Conservation (phyloP, 1,140 invertebrate genomes). For the Drosophila jambulina region DNA sequence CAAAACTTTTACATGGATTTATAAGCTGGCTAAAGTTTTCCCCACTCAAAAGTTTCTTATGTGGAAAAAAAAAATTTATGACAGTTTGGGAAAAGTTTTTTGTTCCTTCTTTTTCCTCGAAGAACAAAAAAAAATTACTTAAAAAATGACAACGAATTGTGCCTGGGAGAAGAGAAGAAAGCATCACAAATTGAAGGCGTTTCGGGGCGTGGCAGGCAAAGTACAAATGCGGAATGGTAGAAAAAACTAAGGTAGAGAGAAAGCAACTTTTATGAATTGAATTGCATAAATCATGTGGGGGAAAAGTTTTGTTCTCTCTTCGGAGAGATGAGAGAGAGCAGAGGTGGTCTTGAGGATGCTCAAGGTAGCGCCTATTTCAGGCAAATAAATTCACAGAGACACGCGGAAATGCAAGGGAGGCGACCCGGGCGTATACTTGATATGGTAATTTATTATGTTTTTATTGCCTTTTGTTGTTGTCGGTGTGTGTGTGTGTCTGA, state of each 20-base stretch:
- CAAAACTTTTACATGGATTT: conserved; percentile 79
- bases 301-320: conserved; percentile 53
- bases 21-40: conserved; percentile 67
- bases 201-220: conserved; percentile 27
- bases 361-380: conserved; percentile 34
- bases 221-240: conserved; percentile 38
- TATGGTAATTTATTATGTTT: conserved; percentile 85
- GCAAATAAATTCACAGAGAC: conserved; percentile 52
- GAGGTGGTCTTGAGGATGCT: not conserved
- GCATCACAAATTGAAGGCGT: conserved; percentile 55
- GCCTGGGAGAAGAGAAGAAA: conserved; percentile 18
- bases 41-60: conserved; percentile 53
- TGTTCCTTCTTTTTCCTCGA: conserved; percentile 26
- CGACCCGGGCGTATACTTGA: conserved; percentile 70
- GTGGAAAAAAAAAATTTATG: conserved; percentile 72
- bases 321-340: not conserved
- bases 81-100: conserved; percentile 80
- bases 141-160: conserved; percentile 35
- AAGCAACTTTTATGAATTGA: conserved; percentile 80
- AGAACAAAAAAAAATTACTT: conserved; percentile 39
- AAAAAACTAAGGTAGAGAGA: conserved; percentile 19
- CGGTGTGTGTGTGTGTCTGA: not conserved
- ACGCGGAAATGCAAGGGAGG: conserved; percentile 61
- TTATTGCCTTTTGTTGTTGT: conserved; percentile 75
- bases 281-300: conserved; percentile 82